Conservation (phyloP, 2,888 invertebrate species). For the Dichetophora obliterata region DNA sequence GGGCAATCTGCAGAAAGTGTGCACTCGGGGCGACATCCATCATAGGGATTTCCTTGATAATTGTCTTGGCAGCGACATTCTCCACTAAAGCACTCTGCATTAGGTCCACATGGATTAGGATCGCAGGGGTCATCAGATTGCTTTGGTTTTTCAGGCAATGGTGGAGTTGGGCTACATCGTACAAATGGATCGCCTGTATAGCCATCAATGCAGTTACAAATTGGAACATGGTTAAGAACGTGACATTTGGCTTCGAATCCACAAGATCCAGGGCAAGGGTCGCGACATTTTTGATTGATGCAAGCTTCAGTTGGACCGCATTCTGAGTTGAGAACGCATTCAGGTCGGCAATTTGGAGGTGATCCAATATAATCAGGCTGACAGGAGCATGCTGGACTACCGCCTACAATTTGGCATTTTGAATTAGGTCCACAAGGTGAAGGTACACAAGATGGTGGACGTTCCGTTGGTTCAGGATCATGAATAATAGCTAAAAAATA, state of each 20-base stretch:
- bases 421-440: conserved; percentile 89
- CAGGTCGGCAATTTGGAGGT: conserved; percentile 84
- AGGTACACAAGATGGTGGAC: conserved; percentile 82
- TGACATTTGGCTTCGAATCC: conserved; percentile 84
- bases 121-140: conserved; percentile 73
- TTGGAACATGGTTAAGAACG: conserved; percentile 84
- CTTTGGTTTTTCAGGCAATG: conserved; percentile 69
- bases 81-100: conserved; percentile 78
- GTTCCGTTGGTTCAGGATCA: conserved; percentile 72
- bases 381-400: conserved; percentile 84
- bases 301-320: conserved; percentile 83
- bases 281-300: conserved; percentile 83
- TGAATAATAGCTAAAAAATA: conserved; percentile 51
- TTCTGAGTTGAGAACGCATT: conserved; percentile 84
- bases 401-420: conserved; percentile 80
- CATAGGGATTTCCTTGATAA: conserved; percentile 79
- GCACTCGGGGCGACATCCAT: conserved; percentile 81
- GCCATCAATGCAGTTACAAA: conserved; percentile 82
- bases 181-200: conserved; percentile 84
- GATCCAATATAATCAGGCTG: conserved; percentile 82
- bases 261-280: conserved; percentile 87
- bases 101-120: conserved; percentile 84
- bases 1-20: conserved; percentile 80
- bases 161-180: conserved; percentile 76
- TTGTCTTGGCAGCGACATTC: conserved; percentile 80